Percentiles rank a stretch among this genome's conserved stretches.
Evolutionary conservation across 2,888 invertebrate genomes (phyloP).

Genomic region (Sipha maydis): DNA sequence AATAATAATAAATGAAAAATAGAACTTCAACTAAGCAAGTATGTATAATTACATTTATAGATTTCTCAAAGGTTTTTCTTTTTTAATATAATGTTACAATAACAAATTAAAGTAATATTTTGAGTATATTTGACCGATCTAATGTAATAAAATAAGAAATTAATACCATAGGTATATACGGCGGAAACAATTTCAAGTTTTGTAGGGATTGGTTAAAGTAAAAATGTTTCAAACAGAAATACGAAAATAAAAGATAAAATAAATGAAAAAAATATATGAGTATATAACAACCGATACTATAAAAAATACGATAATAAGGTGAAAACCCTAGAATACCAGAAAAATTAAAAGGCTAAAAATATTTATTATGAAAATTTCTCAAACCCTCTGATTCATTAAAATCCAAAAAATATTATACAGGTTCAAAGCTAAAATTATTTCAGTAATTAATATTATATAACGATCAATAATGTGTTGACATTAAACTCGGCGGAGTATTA

Average conservation of each 20-base stretch:
- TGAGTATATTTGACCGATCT: not conserved
- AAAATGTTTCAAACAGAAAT: not conserved
- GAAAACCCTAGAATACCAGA: not conserved
- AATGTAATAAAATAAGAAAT: slow-evolving; percentile 12
- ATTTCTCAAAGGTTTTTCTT: no score
- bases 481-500: not conserved
- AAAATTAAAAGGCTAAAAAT: not conserved
- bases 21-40: not conserved
- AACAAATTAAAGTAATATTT: no score
- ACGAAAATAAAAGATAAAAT: slow-evolving; percentile 36
- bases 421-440: not conserved
- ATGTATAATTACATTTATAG: not conserved
- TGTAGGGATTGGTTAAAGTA: not conserved
- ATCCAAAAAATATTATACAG: not conserved
- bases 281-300: not conserved
- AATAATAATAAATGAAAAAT: not conserved
- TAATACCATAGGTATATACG: not conserved
- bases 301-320: not conserved
- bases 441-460: not conserved
- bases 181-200: not conserved
- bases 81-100: no score
- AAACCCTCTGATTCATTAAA: not conserved
- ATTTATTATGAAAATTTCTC: not conserved
- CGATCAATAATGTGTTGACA: not conserved
- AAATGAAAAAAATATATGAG: slow-evolving; percentile 10